These are phyloP conservation scores for Tetheella fluctuosa DNA, from an alignment of 2,888 invertebrate species.

Conservation along the genomic window DNA sequence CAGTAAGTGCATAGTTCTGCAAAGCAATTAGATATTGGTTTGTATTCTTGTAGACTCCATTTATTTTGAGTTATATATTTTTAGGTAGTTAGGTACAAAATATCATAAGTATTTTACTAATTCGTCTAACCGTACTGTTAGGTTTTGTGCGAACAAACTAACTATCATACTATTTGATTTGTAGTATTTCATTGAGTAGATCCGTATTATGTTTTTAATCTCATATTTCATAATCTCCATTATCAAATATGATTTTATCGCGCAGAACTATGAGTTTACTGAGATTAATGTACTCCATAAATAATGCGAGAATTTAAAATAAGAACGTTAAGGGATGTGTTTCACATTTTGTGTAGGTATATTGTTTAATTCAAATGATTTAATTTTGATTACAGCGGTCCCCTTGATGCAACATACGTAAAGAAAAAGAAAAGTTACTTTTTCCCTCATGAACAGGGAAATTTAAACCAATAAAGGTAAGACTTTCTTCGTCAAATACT, in stretches of 20 bases:
- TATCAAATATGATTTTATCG: constrained; percentile 21
- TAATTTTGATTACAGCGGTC: constrained; percentile 59
- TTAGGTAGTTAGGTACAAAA: constrained; percentile 38
- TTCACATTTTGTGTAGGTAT: not conserved
- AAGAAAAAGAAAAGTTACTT: constrained; percentile 77
- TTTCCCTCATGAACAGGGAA: constrained; percentile 60
- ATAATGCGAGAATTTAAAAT: not conserved
- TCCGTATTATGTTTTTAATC: not conserved
- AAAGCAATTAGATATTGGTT: constrained; percentile 42
- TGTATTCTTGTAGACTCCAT: constrained; percentile 8
- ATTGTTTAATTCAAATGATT: not conserved
- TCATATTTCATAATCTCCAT: not conserved
- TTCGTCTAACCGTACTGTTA: not conserved
- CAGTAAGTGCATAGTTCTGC: constrained; percentile 84
- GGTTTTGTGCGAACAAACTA: too few relatives aligned
- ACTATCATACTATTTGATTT: too few relatives aligned
- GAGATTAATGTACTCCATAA: not conserved
- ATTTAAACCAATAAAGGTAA: constrained; percentile 52
- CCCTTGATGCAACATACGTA: constrained; percentile 72
- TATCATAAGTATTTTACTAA: not conserved
- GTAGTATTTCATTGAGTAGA: too few relatives aligned
- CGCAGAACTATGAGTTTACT: constrained; percentile 45
- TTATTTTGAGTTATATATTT: not conserved
- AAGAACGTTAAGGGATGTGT: not conserved
- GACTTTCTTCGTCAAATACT: not conserved